Base-by-base conservation (phyloP, 2,888 invertebrate genomes). In the Synergus laeviventris region DNA sequence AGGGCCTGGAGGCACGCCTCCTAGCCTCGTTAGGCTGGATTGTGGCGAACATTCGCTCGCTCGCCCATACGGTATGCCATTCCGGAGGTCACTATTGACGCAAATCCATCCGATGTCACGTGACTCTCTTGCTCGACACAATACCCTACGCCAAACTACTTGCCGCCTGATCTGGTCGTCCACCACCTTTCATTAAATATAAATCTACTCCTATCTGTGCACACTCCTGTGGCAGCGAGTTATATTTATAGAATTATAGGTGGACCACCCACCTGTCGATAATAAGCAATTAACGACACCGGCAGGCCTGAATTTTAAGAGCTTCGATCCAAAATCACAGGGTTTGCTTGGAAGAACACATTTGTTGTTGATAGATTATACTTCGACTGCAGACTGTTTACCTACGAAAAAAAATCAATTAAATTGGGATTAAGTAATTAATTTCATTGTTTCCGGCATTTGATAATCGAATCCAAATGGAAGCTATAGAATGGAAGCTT, bases 1-100 rank as follows among this genome's bases (percentile, higher is more conserved):
- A 80, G 78, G 81, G 77, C 80, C 80, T 78, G 75, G 75, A 81
- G 79, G 79, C 83, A 81, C 84, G 83, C 81, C 83, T 83, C 49
- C 79, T 83, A 81, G 81, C 81, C 83, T 83, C 80, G 84, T 81
- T 83, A 79, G 77, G 77, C 74, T 74, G 76, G 77, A 75, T 59
- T 38, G 62, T 49, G 45, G 45, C 21, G 31, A 70, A 49, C 61
- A 45, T 76, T 70, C 39, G 62, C 24, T 64, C 24, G 42, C 21
- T 60, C 78, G 81, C 73, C 59, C 75, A 77, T 73, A 74, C 80
- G 86, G 85, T 86, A 86, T 92, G 92, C 91, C 88, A 90, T 91
- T 89, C 87, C 92, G 93, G 94, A 94, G 94, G 94, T 94, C 94
- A 94, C 92, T 91, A 94, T 94, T 94, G 94, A 94, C 94, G 94